Percentiles rank a stretch among this genome's conserved stretches.
Evolutionary conservation across 2,797 vertebrate species (phyloP).

Genomic region (Zalophus californianus): DNA sequence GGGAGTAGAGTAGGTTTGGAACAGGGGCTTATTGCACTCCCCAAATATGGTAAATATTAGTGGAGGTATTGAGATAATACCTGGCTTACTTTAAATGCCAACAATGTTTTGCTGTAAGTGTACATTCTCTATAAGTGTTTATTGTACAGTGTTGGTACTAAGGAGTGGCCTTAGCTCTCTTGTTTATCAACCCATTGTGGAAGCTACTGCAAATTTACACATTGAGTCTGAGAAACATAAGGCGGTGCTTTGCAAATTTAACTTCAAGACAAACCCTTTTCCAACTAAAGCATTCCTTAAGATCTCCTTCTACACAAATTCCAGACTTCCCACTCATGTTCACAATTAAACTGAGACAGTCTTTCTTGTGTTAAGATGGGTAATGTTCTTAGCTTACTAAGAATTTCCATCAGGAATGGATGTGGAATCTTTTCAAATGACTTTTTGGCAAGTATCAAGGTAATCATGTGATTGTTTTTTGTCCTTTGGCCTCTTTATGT

Average conservation of each 20-base stretch:
- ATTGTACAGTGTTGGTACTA: background rate
- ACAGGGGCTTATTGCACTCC: background rate
- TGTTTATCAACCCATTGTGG: background rate
- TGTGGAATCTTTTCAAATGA: background rate
- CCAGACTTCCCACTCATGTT: background rate
- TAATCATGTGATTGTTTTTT: slow-evolving; percentile 45
- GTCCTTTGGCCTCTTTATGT: slow-evolving; percentile 66
- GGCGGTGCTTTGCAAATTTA: background rate
- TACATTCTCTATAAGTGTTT: too few species aligned
- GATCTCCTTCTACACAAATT: background rate
- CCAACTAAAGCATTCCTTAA: background rate
- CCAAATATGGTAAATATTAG: background rate
- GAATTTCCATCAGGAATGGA: slow-evolving; percentile 52
- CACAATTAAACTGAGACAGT: background rate
- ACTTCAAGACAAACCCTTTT: slow-evolving; percentile 38
- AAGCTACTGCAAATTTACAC: background rate
- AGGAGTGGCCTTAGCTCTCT: background rate
- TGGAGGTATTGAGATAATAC: background rate
- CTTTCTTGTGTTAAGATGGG: slow-evolving; percentile 16
- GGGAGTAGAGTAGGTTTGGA: background rate
- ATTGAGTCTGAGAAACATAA: background rate
- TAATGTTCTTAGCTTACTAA: slow-evolving; percentile 18
- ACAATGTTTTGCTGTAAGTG: background rate
- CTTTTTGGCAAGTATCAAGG: slow-evolving; percentile 53
- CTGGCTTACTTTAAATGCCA: background rate